phyloP scores from a whole-genome alignment of 2,888 invertebrate species.

The Trachelus stipa region DNA sequence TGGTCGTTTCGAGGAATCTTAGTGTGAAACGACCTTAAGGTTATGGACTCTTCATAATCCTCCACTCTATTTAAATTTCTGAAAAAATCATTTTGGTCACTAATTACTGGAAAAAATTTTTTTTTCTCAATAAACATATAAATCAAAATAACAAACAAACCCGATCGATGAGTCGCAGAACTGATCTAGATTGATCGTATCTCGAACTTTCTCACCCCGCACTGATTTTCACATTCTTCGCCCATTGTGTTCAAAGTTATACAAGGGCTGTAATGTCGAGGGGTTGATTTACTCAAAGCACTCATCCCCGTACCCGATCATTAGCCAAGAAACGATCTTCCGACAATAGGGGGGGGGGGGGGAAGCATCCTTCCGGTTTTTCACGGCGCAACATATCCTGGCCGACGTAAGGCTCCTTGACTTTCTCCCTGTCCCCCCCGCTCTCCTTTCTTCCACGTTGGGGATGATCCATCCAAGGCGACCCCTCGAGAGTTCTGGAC shows the following conservation, averaged over 20 bases:
- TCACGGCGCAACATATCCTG: conserved; percentile 24
- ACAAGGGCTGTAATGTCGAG: background rate
- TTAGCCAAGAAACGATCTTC: conserved; percentile 5
- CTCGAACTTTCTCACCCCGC: background rate
- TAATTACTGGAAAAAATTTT: background rate
- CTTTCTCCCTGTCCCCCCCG: background rate
- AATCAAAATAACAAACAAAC: background rate
- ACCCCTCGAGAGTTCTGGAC: conserved; percentile 18
- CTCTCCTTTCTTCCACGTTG: conserved; percentile 28
- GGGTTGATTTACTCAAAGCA: background rate
- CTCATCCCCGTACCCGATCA: background rate
- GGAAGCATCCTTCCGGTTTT: conserved; percentile 40
- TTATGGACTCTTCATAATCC: background rate
- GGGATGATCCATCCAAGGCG: conserved; percentile 34
- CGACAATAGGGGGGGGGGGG: conserved; percentile 21
- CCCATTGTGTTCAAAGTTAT: background rate
- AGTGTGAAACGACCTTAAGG: background rate
- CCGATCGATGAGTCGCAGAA: background rate
- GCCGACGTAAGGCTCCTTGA: background rate
- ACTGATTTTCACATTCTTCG: background rate
- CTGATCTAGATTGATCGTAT: background rate
- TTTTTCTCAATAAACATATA: background rate
- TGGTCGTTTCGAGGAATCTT: background rate
- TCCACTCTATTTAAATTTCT: background rate
- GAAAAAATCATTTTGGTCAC: background rate